A percentile compares a stretch with the other conserved stretches of the same genome.
phyloP scores from a whole-genome alignment of 2,113 vertebrate species.

The Puntigrus tetrazona region DNA sequence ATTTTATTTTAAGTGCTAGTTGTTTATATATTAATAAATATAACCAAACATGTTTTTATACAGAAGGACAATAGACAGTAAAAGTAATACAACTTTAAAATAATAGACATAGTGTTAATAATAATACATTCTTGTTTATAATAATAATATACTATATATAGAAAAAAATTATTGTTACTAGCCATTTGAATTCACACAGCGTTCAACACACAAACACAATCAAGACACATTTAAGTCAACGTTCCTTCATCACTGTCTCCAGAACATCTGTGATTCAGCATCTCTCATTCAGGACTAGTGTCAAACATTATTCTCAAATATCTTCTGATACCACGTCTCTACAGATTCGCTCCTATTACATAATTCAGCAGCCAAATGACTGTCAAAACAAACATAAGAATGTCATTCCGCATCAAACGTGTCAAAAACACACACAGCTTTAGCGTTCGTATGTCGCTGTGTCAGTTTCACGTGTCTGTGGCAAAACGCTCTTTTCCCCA shows the following conservation, averaged over 20 bases:
- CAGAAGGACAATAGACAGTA: neutral
- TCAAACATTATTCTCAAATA: neutral
- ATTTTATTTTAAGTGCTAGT: too few species aligned
- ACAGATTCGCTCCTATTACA: neutral
- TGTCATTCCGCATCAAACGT: neutral
- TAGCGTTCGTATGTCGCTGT: neutral
- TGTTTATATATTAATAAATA: too few species aligned
- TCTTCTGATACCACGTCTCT: neutral
- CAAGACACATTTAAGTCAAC: neutral
- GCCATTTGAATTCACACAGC: neutral
- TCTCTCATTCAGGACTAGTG: neutral
- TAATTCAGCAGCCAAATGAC: neutral
- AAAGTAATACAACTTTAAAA: neutral
- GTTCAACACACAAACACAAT: neutral
- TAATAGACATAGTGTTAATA: neutral
- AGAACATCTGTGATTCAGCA: constrained; percentile 14
- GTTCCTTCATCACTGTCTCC: neutral
- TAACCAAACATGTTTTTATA: too few species aligned
- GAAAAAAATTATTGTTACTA: neutral
- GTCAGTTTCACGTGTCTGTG: neutral
- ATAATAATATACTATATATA: neutral
- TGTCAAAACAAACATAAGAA: neutral
- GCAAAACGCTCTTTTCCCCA: neutral
- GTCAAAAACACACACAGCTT: constrained; percentile 20
- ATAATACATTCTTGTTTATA: neutral